phyloP scores from a whole-genome alignment of 1,140 invertebrate species.

The Diabrotica virgifera region DNA sequence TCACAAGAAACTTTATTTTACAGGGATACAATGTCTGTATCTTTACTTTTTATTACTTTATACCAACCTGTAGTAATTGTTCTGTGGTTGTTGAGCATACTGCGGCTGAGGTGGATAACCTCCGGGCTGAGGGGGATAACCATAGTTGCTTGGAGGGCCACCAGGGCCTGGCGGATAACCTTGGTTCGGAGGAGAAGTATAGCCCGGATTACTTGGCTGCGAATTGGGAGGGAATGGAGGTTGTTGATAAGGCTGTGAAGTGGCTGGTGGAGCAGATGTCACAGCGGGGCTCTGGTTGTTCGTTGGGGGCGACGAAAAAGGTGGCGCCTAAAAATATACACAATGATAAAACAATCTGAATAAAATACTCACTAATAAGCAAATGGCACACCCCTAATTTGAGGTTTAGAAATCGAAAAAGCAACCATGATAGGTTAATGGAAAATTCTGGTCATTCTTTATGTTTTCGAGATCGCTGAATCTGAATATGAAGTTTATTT shows the following conservation, averaged over 20 bases:
- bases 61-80: conserved; percentile 40
- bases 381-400: no score
- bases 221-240: conserved; percentile 44
- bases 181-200: conserved; percentile 42
- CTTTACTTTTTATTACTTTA: no score
- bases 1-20: no score
- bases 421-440: no score
- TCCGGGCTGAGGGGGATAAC: conserved; percentile 44
- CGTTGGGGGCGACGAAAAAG: conserved; percentile 40
- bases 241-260: conserved; percentile 40
- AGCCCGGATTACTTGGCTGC: conserved; percentile 45
- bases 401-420: no score
- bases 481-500: no score
- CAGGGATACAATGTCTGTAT: no score
- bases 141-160: conserved; percentile 38
- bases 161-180: conserved; percentile 36
- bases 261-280: conserved; percentile 34
- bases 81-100: conserved; percentile 43
- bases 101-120: conserved; percentile 46
- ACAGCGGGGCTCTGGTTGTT: conserved; percentile 39
- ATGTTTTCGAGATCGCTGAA: no score
- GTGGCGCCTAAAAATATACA: conserved; percentile 28
- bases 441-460: no score
- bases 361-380: no score
- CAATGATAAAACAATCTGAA: conserved; percentile 31